Base-by-base conservation (phyloP, 2,797 vertebrate species). In the Champsocephalus gunnari region DNA sequence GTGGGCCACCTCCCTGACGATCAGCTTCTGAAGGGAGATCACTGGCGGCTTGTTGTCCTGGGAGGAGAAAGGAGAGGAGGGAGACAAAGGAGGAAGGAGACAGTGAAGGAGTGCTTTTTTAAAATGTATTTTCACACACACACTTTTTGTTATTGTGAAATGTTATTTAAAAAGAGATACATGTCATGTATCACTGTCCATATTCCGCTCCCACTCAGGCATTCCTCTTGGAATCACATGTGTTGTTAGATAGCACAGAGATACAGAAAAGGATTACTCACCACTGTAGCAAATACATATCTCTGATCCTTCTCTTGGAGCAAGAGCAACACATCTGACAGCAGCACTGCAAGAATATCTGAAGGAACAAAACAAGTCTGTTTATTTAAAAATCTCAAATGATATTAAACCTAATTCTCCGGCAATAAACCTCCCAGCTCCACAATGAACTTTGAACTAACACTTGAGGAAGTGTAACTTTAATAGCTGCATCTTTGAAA, bases 271-370 rank as follows among this genome's bases (percentile, higher is more conserved):
- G 60, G 66, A 71, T 71, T 17, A 95, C 97, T 66, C 83, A 99
- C 98, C 96, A 99, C 96, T 7, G 96, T 94, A 3, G 97, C 96
- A 87, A 99, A 99, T 0, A 92, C 82, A 0, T 96, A 98, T 94
- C 96, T 96, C 93, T 99, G 98, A 86, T 99, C 98, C 84, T 99
- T 99, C 69, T 99, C 98, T 90, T 99, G 98, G 4, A 99, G 91
- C 47, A 99, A 89, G 73, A 99, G 75, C 45, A 99, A 92, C 16
- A 98, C 96, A 12, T 99, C 98, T 0, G 96, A 96, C 65, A 99
- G 89, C 38, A 99, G 95, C 72, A 99, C 95, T 6, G 96, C 98
- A 17, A 98, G 93, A 77, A 98, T 95, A 82, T 99, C 98, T 99
- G 79, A 1, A 85, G 84, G 34, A 19, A 70, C 41, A 75, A 45